Evolutionary conservation across 2,888 invertebrate species (phyloP).

Genomic region (Latheticus oryzae): DNA sequence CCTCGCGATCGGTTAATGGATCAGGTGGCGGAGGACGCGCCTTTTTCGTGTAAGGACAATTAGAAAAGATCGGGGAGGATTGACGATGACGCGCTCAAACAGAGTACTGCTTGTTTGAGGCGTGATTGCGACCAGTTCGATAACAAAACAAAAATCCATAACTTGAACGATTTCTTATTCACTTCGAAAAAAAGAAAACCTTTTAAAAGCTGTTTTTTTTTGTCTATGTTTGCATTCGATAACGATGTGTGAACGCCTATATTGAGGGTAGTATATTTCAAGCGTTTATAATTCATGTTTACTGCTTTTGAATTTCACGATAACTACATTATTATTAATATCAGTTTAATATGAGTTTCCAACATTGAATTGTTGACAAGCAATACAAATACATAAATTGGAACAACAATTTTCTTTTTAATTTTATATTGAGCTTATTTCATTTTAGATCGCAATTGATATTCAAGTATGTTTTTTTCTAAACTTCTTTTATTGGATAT

Average conservation of each 20-base stretch:
- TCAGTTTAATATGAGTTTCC: conserved; percentile 30
- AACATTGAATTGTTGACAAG: too few relatives aligned
- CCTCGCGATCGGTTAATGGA: conserved; percentile 57
- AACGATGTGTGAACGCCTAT: conserved; percentile 16
- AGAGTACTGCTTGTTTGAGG: conserved; percentile 42
- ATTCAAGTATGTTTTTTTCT: too few relatives aligned
- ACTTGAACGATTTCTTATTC: conserved; percentile 6
- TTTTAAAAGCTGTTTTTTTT: conserved; percentile 3
- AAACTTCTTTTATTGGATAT: too few relatives aligned
- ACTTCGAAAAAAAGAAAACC: conserved; percentile 1
- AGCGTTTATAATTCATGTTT: conserved; percentile 23
- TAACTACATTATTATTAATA: conserved; percentile 32
- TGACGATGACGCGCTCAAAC: conserved; percentile 30
- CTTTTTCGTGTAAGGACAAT: conserved; percentile 60
- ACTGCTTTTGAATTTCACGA: conserved; percentile 16
- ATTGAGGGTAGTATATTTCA: conserved; percentile 16
- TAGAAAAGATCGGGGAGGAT: conserved; percentile 53
- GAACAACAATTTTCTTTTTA: too few relatives aligned
- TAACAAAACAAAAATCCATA: conserved; percentile 17
- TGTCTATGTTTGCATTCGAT: conserved; percentile 6
- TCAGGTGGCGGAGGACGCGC: conserved; percentile 60
- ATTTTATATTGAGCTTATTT: too few relatives aligned
- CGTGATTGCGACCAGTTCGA: conserved; percentile 43
- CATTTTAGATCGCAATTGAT: too few relatives aligned
- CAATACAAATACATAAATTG: conserved; percentile 22